Base-by-base conservation (phyloP, 2,113 vertebrate genomes). In the Eublepharis macularius region DNA sequence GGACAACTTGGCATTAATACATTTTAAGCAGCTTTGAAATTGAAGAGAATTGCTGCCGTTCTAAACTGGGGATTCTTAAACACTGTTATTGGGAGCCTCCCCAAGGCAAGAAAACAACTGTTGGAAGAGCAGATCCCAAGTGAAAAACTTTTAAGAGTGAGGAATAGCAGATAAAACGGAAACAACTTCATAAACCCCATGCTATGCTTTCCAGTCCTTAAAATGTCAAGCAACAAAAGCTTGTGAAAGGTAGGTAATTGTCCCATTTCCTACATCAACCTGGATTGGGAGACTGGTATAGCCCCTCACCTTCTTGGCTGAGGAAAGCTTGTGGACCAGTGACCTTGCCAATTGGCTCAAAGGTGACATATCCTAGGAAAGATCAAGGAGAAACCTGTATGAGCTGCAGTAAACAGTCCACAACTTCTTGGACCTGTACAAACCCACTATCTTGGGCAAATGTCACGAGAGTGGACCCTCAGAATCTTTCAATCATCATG, bases 11-110 rank as follows among this genome's bases (percentile, higher is more conserved):
- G 83, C 87, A 89, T 83, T 74, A 89, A 92, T 87, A 85, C 85
- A 89, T 91, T 86, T 70, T 78, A 60, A 91, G 89, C 86, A 88
- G 91, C 88, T 85, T 90, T 82, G 89, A 92, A 94, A 91, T 91
- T 57, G 86, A 91, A 76, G 89, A 88, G 36, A 82, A 82, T 82
- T 57, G 66, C 80, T 73, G 39, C 36, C 54, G 74, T 43, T 32
- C n/a, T 43, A 82, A 74, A 26, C 69, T 11, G 51, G 26, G 16
- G 81, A 60, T 60, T 43, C 69, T 74, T 82, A 60, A n/a, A 74
- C 70, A 63, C 54, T 26, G 51, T 57, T 32, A 63, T 57, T 21
- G 39, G 41, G 41, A 45, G 39, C 41, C 41, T 65, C 54, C 70
- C 41, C 72, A 65, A 47, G 72, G 70, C 17, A 32, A 74, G 81